These are phyloP conservation scores for Epinotia brunnichana DNA, from an alignment of 2,888 invertebrate species.

Conservation along the genomic window DNA sequence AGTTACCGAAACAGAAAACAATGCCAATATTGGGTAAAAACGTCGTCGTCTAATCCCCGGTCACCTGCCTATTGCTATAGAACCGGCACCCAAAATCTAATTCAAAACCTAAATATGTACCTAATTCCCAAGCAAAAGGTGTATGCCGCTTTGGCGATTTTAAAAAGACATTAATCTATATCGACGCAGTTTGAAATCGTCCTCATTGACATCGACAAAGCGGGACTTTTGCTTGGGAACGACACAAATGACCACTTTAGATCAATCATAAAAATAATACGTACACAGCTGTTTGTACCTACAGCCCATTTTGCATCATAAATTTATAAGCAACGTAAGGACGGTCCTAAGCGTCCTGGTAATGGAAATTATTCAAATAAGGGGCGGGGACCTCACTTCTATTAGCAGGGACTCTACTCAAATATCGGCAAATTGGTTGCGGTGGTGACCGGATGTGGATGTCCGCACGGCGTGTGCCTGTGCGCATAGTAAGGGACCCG, in stretches of 20 bases:
- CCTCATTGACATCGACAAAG: too few species aligned
- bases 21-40: too few species aligned
- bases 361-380: slow-evolving; percentile 62
- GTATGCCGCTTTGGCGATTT: too few species aligned
- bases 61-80: too few species aligned
- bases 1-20: too few species aligned
- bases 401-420: slow-evolving; percentile 51
- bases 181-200: too few species aligned
- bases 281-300: neutral
- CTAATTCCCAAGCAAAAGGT: too few species aligned
- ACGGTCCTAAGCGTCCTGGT: slow-evolving; percentile 49
- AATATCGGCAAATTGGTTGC: slow-evolving; percentile 57
- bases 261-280: neutral
- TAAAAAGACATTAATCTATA: too few species aligned
- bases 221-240: too few species aligned
- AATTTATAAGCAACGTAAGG: slow-evolving; percentile 32
- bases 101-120: too few species aligned
- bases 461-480: slow-evolving; percentile 28
- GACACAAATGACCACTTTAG: neutral
- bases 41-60: too few species aligned
- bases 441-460: slow-evolving; percentile 46
- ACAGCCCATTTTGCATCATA: slow-evolving; percentile 1
- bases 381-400: slow-evolving; percentile 47
- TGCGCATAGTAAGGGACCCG: slow-evolving; percentile 7
- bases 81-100: too few species aligned